phyloP scores from a whole-genome alignment of 1,140 invertebrate species.

The Pemphigus obesinymphae region DNA sequence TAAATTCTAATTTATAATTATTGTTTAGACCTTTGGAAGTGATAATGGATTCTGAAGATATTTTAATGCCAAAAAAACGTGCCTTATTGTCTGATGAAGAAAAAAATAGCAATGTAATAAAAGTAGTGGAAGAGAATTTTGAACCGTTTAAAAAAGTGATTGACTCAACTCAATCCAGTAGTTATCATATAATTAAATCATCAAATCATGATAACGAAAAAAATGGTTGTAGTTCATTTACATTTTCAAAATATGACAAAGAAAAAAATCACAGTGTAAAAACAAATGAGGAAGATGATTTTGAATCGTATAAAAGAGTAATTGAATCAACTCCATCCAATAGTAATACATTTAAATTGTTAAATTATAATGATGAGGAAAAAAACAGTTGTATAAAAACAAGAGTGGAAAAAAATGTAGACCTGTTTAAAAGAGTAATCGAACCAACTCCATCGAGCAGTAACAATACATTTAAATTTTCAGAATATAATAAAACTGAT shows the following conservation, averaged over 20 bases:
- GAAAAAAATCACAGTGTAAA: no score
- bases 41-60: not conserved
- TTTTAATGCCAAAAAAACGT: not conserved
- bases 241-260: no score
- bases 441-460: not conserved
- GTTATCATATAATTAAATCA: not conserved
- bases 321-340: no score
- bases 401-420: not conserved
- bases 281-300: no score
- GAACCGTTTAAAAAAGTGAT: not conserved
- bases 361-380: no score
- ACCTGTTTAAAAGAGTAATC: not conserved
- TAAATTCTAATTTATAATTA: not conserved
- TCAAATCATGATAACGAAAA: not conserved
- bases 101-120: not conserved
- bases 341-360: no score
- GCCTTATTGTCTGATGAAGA: not conserved
- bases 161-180: not conserved
- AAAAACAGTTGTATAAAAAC: not conserved
- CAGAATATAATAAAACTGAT: not conserved
- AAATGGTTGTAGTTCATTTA: no score
- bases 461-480: not conserved
- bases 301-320: no score
- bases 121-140: not conserved
- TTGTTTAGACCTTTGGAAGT: not conserved